These are phyloP conservation scores for Bufotes viridis DNA, from an alignment of 2,797 vertebrate species.

Conservation along the genomic window DNA sequence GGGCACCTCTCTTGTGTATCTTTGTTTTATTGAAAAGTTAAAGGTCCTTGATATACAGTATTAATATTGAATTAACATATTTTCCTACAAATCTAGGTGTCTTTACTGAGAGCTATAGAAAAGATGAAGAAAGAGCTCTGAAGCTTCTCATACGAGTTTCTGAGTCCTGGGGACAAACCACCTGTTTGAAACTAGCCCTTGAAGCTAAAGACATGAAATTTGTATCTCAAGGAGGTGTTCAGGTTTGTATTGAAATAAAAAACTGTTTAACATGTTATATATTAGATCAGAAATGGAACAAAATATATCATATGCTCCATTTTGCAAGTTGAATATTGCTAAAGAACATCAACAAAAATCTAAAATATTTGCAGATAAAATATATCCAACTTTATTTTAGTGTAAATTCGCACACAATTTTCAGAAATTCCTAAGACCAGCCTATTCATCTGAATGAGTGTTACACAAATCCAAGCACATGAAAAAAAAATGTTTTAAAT, in stretches of 20 bases:
- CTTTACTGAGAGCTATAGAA: conserved; percentile 87
- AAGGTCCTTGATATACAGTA: neutral
- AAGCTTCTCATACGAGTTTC: conserved; percentile 87
- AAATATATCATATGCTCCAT: no score
- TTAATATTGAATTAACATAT: neutral
- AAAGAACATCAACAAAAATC: neutral
- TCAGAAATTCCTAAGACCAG: no score
- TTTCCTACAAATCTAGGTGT: conserved; percentile 77
- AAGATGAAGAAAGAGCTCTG: conserved; percentile 82
- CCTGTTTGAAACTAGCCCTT: conserved; percentile 87
- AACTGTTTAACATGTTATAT: no score
- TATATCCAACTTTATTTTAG: no score
- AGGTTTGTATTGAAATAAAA: conserved; percentile 69
- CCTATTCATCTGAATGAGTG: no score
- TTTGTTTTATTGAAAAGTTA: neutral
- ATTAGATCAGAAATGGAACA: no score
- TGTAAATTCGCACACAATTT: no score
- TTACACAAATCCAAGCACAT: no score
- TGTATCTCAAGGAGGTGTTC: conserved; percentile 87
- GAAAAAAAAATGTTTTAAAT: no score
- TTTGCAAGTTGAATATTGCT: no score
- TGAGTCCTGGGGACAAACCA: conserved; percentile 87
- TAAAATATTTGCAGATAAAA: no score
- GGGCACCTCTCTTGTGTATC: no score
- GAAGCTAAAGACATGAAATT: conserved; percentile 90